A percentile compares a stretch with the other conserved stretches of the same genome.
phyloP scores from a whole-genome alignment of 2,888 invertebrate species.

The Phengaris alcon region DNA sequence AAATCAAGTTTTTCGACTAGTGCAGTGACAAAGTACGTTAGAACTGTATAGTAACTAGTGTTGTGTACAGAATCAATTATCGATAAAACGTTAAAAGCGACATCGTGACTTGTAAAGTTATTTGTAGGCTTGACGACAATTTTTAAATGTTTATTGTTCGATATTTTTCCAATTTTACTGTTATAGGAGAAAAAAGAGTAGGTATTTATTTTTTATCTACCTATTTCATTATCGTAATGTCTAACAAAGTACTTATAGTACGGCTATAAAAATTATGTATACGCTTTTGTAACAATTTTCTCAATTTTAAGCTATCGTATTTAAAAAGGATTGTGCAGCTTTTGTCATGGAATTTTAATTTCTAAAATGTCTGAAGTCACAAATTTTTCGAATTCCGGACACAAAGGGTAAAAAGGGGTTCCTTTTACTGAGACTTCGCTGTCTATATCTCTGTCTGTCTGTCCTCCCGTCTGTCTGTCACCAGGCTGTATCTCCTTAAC shows the following conservation, averaged over 20 bases:
- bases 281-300: no score
- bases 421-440: no score
- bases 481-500: no score
- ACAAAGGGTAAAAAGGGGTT: no score
- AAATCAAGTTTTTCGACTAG: conserved; percentile 27
- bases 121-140: neutral
- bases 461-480: no score
- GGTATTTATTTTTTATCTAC: neutral
- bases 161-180: neutral
- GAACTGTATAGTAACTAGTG: conserved; percentile 5
- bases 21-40: neutral
- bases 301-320: no score
- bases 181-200: neutral
- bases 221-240: neutral
- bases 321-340: no score
- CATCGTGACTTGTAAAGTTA: conserved; percentile 4
- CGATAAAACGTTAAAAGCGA: conserved; percentile 27
- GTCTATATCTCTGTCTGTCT: no score
- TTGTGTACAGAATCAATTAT: conserved; percentile 24
- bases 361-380: neutral
- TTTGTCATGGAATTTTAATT: no score
- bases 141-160: neutral
- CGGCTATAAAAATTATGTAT: no score
- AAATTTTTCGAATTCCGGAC: neutral
- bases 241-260: no score